Evolutionary conservation across 2,113 vertebrate genomes (phyloP).

Genomic region (Pelobates fuscus): DNA sequence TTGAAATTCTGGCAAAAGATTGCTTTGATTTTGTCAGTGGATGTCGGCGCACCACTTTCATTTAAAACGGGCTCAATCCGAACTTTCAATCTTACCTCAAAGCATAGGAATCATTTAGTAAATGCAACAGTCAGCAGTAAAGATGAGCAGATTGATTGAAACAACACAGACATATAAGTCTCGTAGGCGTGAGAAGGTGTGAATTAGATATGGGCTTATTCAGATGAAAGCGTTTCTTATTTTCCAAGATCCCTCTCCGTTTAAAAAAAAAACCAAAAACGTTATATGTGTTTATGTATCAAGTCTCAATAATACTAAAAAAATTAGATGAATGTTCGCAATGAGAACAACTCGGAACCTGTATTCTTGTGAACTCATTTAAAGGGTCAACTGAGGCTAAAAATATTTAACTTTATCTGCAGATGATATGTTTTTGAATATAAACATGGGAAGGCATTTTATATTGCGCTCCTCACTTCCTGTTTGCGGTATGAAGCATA

Average conservation of each 20-base stretch:
- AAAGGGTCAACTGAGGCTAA: too few relatives aligned
- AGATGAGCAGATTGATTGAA: conserved; percentile 29
- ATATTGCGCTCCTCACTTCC: too few relatives aligned
- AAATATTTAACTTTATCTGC: too few relatives aligned
- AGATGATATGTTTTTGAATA: too few relatives aligned
- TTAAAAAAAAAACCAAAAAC: too few relatives aligned
- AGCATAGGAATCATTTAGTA: conserved; percentile 21
- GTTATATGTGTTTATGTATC: too few relatives aligned
- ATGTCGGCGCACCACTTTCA: conserved; percentile 31
- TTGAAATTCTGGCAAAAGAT: conserved; percentile 26
- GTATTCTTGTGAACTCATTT: too few relatives aligned
- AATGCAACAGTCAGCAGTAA: conserved; percentile 29
- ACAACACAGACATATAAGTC: conserved; percentile 23
- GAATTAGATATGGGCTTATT: conserved; percentile 36
- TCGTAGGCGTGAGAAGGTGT: conserved; percentile 12
- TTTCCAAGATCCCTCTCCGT: neutral
- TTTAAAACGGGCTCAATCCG: conserved; percentile 32
- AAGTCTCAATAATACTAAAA: too few relatives aligned
- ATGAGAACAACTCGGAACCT: too few relatives aligned
- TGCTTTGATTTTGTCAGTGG: conserved; percentile 40
- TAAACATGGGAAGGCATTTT: too few relatives aligned
- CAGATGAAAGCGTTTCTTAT: conserved; percentile 25
- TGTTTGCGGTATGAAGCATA: too few relatives aligned
- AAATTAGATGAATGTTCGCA: too few relatives aligned
- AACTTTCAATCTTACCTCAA: conserved; percentile 29